A percentile compares a stretch with the other conserved stretches of the same genome.
Evolutionary conservation across 2,888 invertebrate species (phyloP).

Genomic region (Acronicta psi): DNA sequence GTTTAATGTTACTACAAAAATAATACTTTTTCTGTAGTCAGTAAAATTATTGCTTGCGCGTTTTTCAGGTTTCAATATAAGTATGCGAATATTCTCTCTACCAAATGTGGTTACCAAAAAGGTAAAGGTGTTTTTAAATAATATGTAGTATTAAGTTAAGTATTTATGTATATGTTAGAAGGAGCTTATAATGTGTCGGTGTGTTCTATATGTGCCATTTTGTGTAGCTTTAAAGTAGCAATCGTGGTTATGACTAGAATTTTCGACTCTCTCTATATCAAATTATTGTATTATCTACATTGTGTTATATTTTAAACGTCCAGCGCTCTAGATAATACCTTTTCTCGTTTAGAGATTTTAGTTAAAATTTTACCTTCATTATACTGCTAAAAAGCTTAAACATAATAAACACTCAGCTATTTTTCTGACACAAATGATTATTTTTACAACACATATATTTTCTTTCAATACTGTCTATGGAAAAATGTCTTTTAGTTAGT

Average conservation of each 20-base stretch:
- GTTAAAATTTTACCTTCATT: constrained; percentile 9
- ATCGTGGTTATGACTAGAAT: constrained; percentile 45
- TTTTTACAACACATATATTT: constrained; percentile 21
- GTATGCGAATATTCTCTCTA: constrained; percentile 1
- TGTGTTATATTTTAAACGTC: constrained; percentile 5
- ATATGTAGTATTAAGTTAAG: constrained; percentile 22
- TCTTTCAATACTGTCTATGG: constrained; percentile 12
- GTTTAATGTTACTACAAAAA: too few relatives aligned
- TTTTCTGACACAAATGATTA: too few relatives aligned
- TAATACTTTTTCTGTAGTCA: too few relatives aligned
- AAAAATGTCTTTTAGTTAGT: not conserved
- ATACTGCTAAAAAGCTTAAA: not conserved
- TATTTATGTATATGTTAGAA: constrained; percentile 49
- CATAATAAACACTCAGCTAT: constrained; percentile 17
- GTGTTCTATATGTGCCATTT: constrained; percentile 81
- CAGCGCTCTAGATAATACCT: not conserved
- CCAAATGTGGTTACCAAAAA: constrained; percentile 9
- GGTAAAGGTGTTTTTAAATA: constrained; percentile 9
- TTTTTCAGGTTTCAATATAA: constrained; percentile 15
- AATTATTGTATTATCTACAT: too few relatives aligned
- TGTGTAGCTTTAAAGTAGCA: constrained; percentile 50
- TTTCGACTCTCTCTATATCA: constrained; percentile 42
- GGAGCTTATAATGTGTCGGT: constrained; percentile 70
- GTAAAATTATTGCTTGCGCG: too few relatives aligned
- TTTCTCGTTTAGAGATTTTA: constrained; percentile 28